phyloP scores from a whole-genome alignment of 2,113 vertebrate species.

The Polyodon spathula region DNA sequence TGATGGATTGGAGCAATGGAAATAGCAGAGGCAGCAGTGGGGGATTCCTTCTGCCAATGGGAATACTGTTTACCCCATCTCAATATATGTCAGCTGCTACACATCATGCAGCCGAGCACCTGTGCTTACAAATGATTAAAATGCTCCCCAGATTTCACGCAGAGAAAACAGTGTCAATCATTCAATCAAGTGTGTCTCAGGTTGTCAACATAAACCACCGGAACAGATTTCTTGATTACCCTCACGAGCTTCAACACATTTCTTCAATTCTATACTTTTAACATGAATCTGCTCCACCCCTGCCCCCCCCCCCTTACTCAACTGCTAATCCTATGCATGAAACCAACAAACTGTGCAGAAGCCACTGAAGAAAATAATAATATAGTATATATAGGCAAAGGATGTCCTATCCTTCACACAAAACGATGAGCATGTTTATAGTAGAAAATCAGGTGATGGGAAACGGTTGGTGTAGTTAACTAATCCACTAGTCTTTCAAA shows the following conservation, averaged over 20 bases:
- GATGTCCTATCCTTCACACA: no score
- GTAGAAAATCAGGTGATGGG: no score
- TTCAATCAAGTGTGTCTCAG: background rate
- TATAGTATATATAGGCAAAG: no score
- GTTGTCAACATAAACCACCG: background rate
- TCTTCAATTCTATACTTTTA: conserved; percentile 18
- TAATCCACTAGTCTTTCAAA: no score
- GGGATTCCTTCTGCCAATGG: conserved; percentile 10
- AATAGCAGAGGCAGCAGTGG: conserved; percentile 33
- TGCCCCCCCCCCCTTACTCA: no score
- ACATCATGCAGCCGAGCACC: conserved; percentile 24
- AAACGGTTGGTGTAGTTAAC: no score
- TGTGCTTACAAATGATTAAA: conserved; percentile 42
- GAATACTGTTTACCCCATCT: conserved; percentile 1
- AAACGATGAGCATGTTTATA: no score
- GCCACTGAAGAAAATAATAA: no score
- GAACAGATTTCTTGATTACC: conserved; percentile 36
- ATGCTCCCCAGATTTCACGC: background rate
- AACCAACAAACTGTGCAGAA: no score
- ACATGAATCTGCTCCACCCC: conserved; percentile 7
- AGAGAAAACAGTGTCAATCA: conserved; percentile 1
- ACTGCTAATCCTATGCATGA: no score
- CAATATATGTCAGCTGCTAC: background rate
- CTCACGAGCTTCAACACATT: conserved; percentile 28
- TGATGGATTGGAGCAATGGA: background rate